Base-by-base conservation (phyloP, 2,113 vertebrate species). In the Ophiodon elongatus region DNA sequence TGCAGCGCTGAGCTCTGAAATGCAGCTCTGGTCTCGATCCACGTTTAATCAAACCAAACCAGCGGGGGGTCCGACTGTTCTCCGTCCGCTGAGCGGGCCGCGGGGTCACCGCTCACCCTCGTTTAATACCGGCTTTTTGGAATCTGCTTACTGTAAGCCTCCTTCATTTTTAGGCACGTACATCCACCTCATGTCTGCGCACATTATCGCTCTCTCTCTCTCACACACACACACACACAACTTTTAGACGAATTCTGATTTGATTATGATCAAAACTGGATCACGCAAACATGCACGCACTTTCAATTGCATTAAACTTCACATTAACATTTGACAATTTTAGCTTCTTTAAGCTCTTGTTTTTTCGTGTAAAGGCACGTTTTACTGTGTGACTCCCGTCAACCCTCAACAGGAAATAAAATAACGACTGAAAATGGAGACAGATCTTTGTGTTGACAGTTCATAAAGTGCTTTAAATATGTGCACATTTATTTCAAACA, bases 81-180 rank as follows among this genome's bases (percentile, higher is more conserved):
- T n/a, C n/a, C n/a, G 9, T 76, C 68, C 73, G 52, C 31, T 27
- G 21, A 52, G 19, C 76, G 21, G n/a, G 2, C 59, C 41, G 0
- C 82, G 56, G 35, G 76, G 71, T 82, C 88, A 88, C 82, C 47
- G 67, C 4, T 82, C 78, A 59, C 69, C 64, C 84, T 43, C 85
- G 25, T 77, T 39, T 92, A 87, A 92, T 83, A 66, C 74, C 83
- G 73, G 91, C 88, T 88, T 93, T 92, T 89, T 82, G 73, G 89
- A 92, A 92, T 91, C 89, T 85, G 86, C 91, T 93, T 91, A 93
- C 70, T 57, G 79, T 92, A 92, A 93, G 86, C 90, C 85, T 79
- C 69, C 82, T 63, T 33, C 71, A 90, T 89, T 88, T 86, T 52
- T 11, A 63, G 75, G 79, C 72, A 71, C 83, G 80, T 69, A 66